Base-by-base conservation (phyloP, 2,113 vertebrate species). In the Bufo bufo region DNA sequence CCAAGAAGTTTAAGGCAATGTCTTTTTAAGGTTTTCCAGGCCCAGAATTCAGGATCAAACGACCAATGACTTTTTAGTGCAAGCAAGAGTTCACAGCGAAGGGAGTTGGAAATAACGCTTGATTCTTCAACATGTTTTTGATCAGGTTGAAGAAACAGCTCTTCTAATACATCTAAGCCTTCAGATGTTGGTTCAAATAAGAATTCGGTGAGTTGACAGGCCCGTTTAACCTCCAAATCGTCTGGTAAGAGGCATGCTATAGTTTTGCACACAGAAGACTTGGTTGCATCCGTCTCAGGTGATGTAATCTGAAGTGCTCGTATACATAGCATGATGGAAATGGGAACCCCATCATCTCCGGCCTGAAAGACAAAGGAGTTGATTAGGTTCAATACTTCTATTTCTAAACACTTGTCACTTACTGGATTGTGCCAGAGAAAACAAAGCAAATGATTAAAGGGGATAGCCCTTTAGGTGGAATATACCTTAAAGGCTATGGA, bases 11-110 rank as follows among this genome's bases (percentile, higher is more conserved):
- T 95, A 72, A 95, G 92, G 90, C 98, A 99, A 77, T 98, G 97
- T 82, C 95, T 92, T 90, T 97, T 99, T 33, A 99, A 95, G 87
- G 97, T 99, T 93, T 99, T 99, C 98, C 98, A 99, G 94, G 99
- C 98, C 98, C 98, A 99, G 92, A 99, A 99, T 90, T 99, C 98
- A 4, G 98, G 98, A 93, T 99, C 98, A 93, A 99, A 98, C 11
- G 97, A 96, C 98, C 98, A 99, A 78, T 98, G 97, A 1, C 97
- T 97, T 93, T 99, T 99, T 87, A 99, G 96, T 86, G 96, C 96
- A 63, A 99, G 90, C 23, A 99, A 93, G 79, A 99, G 94, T 91
- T 99, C 98, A 88, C 98, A 99, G 88, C 98, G 97, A 8, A 99
- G 94, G 0, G 97, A 99, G 93, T 99, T 99, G 63, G 98, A 97